Evolutionary conservation across 2,113 vertebrate genomes (phyloP).

Genomic region (Chloropsis cyanopogon): DNA sequence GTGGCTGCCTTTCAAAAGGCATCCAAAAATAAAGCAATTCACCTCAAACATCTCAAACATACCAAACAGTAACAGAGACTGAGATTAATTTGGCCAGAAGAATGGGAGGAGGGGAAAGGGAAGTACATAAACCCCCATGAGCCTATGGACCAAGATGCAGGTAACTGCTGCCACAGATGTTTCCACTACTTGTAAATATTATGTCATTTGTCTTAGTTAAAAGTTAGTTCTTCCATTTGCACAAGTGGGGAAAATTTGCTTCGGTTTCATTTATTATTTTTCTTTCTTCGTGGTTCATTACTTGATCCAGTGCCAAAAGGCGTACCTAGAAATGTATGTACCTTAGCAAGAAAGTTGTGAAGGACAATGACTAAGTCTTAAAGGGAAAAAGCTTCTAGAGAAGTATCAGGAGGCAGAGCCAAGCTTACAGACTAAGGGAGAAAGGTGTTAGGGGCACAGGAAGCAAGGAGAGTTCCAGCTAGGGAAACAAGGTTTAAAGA

Average conservation of each 20-base stretch:
- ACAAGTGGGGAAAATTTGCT: not conserved
- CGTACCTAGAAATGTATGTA: not conserved
- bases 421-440: not conserved
- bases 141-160: not conserved
- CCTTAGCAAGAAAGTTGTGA: not conserved
- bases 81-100: not conserved
- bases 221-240: not conserved
- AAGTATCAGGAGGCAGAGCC: not conserved
- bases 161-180: not conserved
- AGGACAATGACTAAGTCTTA: not conserved
- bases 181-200: not conserved
- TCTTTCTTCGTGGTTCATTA: not conserved
- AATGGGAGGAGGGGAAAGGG: not conserved
- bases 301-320: not conserved
- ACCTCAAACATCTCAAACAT: not conserved
- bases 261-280: not conserved
- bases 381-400: not conserved
- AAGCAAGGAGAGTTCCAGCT: not conserved
- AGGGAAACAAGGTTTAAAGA: not conserved
- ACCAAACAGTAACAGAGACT: not conserved
- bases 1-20: not conserved
- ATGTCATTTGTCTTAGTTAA: not conserved
- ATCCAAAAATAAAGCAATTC: not conserved
- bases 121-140: not conserved
- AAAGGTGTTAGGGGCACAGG: fast-evolving